These are phyloP conservation scores for Myotis pilosus DNA, from an alignment of 2,797 vertebrate genomes.

Conservation along the genomic window DNA sequence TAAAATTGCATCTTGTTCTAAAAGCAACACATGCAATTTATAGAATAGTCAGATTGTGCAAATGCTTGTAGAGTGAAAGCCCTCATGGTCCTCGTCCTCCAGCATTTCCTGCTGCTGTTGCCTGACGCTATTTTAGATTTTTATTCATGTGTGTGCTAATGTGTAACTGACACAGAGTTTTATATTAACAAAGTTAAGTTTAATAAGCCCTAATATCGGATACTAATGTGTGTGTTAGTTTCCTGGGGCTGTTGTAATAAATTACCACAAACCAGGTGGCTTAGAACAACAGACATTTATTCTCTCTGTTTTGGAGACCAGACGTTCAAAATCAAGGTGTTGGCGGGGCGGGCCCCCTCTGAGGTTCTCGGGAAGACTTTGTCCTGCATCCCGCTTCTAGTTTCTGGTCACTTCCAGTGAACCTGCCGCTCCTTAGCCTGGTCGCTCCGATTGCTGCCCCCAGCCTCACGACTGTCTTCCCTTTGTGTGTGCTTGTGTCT, in stretches of 20 bases:
- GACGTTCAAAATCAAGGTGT: not conserved
- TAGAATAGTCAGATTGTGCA: not conserved
- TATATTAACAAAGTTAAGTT: not conserved
- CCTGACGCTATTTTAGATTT: not conserved
- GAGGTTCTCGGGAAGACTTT: not conserved
- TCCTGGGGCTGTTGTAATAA: not conserved
- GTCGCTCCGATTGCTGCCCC: not conserved
- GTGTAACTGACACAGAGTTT: not conserved
- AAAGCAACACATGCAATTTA: not conserved
- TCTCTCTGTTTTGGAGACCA: not conserved
- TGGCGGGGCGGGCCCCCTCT: not conserved
- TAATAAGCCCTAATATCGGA: not conserved
- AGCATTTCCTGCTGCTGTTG: not conserved
- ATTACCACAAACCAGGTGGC: not conserved
- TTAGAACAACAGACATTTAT: not conserved
- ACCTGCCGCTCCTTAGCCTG: not conserved
- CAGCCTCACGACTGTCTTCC: not conserved
- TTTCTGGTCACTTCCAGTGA: not conserved
- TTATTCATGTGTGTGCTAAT: not conserved
- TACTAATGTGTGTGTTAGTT: not conserved
- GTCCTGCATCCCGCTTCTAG: not conserved
- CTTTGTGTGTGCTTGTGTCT: not conserved
- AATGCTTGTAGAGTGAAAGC: not conserved
- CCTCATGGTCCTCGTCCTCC: not conserved
- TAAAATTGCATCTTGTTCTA: not conserved